Evolutionary conservation across 1,140 invertebrate species (phyloP).

Genomic region (Drosophila tropicalis): DNA sequence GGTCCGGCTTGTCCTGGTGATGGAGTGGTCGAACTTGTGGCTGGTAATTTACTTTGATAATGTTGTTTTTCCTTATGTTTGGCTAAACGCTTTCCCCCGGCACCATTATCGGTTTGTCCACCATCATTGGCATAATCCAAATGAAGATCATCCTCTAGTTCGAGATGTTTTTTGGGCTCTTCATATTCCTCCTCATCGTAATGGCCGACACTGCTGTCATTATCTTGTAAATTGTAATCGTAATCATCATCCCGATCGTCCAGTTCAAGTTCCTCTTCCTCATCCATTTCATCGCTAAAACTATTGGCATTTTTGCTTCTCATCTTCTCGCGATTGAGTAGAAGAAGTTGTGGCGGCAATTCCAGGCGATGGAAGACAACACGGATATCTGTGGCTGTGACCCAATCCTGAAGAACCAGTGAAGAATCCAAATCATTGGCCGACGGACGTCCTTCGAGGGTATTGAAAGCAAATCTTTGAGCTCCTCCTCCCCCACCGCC

Average conservation of each 20-base stretch:
- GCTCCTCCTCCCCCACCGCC: slow-evolving; percentile 86
- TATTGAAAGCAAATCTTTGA: slow-evolving; percentile 96
- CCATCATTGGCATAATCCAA: slow-evolving; percentile 79
- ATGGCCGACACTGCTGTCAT: slow-evolving; percentile 79
- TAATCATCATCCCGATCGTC: slow-evolving; percentile 71
- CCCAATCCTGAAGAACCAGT: slow-evolving; percentile 99
- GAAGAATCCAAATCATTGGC: slow-evolving; percentile 97
- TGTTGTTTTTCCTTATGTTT: slow-evolving; percentile 80
- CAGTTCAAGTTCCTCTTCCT: slow-evolving; percentile 73
- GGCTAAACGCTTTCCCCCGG: slow-evolving; percentile 34
- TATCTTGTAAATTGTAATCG: slow-evolving; percentile 80
- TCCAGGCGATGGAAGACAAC: slow-evolving; percentile 96
- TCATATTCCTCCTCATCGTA: slow-evolving; percentile 74
- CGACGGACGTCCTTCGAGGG: slow-evolving; percentile 96
- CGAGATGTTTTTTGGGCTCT: slow-evolving; percentile 78
- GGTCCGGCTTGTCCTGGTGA: slow-evolving; percentile 12
- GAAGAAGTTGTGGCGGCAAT: slow-evolving; percentile 85
- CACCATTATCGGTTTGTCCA: not conserved
- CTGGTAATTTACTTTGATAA: slow-evolving; percentile 60
- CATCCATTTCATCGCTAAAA: slow-evolving; percentile 81
- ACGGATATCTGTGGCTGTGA: slow-evolving; percentile 98
- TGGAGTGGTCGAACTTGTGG: slow-evolving; percentile 55
- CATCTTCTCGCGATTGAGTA: slow-evolving; percentile 61
- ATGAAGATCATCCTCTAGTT: slow-evolving; percentile 74
- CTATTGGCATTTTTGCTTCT: slow-evolving; percentile 69